These are phyloP conservation scores for Microcebus ravelobensis DNA, from an alignment of 2,113 vertebrate species.

Conservation along the genomic window DNA sequence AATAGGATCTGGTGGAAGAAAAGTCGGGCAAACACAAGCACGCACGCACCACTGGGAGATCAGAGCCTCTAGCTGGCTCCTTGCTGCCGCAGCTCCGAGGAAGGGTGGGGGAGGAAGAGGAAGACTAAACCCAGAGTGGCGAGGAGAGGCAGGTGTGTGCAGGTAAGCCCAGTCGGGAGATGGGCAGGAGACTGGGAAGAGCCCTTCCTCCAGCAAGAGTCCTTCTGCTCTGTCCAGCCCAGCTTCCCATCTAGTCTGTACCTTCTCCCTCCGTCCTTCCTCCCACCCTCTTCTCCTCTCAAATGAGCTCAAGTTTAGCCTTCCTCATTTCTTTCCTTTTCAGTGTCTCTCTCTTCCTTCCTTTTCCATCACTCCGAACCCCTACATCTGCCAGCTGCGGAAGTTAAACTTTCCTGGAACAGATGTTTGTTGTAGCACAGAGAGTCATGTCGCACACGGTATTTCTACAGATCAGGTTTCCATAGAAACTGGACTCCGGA, in stretches of 20 bases:
- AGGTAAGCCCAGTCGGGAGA: slow-evolving; percentile 83
- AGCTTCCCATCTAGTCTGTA: neutral
- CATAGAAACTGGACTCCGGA: slow-evolving; percentile 19
- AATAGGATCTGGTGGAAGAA: slow-evolving; percentile 77
- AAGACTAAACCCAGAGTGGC: slow-evolving; percentile 76
- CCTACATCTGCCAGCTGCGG: neutral
- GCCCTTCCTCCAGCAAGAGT: neutral
- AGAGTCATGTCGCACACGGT: neutral
- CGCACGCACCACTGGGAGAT: slow-evolving; percentile 28
- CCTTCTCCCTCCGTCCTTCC: neutral
- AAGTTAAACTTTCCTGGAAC: slow-evolving; percentile 42
- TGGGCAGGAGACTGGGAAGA: neutral
- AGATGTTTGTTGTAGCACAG: neutral
- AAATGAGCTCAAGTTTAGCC: neutral
- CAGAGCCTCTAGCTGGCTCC: slow-evolving; percentile 66
- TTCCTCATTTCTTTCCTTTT: neutral
- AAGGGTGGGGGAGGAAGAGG: slow-evolving; percentile 71
- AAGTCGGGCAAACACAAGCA: slow-evolving; percentile 77
- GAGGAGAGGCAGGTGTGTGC: slow-evolving; percentile 84
- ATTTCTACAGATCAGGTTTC: neutral
- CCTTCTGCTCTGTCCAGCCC: slow-evolving; percentile 49
- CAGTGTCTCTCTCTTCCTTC: neutral
- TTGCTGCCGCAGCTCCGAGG: slow-evolving; percentile 65
- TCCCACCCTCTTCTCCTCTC: neutral
- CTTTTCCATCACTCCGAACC: neutral